These are phyloP conservation scores for Cebidichthys violaceus DNA, from an alignment of 2,113 vertebrate species.

Conservation along the genomic window DNA sequence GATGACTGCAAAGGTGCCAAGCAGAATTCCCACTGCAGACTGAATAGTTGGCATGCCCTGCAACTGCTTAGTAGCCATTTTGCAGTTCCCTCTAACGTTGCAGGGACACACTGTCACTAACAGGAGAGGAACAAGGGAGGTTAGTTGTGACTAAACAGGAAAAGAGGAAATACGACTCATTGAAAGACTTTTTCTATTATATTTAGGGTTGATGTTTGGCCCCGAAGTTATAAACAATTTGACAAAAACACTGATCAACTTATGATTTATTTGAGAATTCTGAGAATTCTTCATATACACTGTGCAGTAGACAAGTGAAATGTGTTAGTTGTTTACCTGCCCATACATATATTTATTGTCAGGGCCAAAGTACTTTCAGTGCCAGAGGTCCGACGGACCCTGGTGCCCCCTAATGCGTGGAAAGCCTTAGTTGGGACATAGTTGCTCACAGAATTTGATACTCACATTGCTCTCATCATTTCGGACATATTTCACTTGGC, in stretches of 20 bases:
- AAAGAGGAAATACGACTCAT: not conserved
- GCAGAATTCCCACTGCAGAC: slow-evolving; percentile 84
- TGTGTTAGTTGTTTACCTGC: not conserved
- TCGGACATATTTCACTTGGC: not conserved
- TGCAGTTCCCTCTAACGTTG: slow-evolving; percentile 83
- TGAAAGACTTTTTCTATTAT: accelerated
- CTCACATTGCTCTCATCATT: not conserved
- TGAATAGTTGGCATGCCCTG: slow-evolving; percentile 87
- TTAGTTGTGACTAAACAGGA: not conserved
- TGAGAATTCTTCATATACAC: not conserved
- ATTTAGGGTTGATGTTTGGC: not conserved
- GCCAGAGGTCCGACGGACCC: not conserved
- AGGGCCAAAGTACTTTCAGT: not conserved
- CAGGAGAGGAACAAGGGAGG: not conserved
- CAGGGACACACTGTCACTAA: slow-evolving; percentile 87
- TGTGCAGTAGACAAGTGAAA: not conserved
- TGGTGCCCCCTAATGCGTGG: not conserved
- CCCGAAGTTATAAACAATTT: not conserved
- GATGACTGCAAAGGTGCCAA: slow-evolving; percentile 84
- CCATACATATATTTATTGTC: not conserved
- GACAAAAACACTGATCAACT: not conserved
- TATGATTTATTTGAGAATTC: not conserved
- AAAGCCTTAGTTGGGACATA: not conserved
- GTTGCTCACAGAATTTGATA: not conserved
- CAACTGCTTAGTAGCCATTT: slow-evolving; percentile 83